These are phyloP conservation scores for Neodiprion fabricii DNA, from an alignment of 1,140 invertebrate genomes.

Conservation along the genomic window DNA sequence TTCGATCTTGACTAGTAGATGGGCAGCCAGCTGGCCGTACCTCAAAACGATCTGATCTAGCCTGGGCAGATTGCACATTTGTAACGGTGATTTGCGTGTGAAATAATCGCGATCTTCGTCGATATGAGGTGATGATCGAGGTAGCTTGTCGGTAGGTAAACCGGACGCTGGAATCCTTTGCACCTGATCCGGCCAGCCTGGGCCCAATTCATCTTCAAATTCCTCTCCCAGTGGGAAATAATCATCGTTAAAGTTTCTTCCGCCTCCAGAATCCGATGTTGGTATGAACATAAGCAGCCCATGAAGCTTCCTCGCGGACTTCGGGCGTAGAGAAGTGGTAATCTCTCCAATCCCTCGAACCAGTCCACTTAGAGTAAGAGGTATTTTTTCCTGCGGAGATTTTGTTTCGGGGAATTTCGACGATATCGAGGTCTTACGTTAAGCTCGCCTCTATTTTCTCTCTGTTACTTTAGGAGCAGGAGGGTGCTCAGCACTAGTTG, in stretches of 20 bases:
- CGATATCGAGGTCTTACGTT: background rate
- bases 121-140: no score
- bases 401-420: background rate
- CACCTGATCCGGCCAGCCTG: conserved; percentile 22
- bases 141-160: no score
- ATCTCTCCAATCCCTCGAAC: background rate
- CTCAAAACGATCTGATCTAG: background rate
- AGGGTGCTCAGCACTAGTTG: no score
- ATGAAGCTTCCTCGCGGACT: background rate
- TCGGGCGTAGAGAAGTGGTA: background rate
- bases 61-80: background rate
- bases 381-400: background rate
- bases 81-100: background rate
- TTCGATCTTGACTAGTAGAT: no score
- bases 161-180: background rate
- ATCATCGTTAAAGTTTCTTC: conserved; percentile 40
- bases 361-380: background rate
- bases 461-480: no score
- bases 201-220: conserved; percentile 43
- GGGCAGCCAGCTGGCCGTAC: background rate
- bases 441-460: background rate
- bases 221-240: conserved; percentile 50
- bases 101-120: conserved; percentile 28
- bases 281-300: background rate
- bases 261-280: conserved; percentile 18